These are phyloP conservation scores for Tauraco hartlaubi DNA, from an alignment of 2,797 vertebrate genomes.

Conservation along the genomic window DNA sequence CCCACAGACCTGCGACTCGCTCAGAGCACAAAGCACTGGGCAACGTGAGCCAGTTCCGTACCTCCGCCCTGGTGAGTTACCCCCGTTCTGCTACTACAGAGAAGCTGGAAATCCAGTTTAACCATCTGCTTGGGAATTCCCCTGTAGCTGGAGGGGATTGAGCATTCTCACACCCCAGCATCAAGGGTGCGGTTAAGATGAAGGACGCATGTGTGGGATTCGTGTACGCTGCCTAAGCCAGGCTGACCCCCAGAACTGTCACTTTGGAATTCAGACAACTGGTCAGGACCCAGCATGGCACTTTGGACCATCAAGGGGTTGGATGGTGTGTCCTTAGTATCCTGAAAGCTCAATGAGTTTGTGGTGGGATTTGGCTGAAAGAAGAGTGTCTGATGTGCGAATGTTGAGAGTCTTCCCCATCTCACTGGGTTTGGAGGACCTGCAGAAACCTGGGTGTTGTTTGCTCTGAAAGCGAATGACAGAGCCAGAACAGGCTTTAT, in stretches of 20 bases:
- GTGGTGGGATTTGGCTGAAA: neutral
- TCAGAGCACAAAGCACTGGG: conserved; percentile 4
- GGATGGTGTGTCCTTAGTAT: neutral
- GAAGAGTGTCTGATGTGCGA: accelerated
- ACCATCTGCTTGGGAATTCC: conserved; percentile 71
- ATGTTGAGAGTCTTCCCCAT: neutral
- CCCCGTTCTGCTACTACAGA: conserved; percentile 28
- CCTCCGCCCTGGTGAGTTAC: conserved; percentile 47
- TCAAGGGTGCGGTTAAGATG: conserved; percentile 44
- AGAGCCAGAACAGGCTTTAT: neutral
- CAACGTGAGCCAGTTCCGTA: neutral
- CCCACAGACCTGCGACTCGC: conserved; percentile 20
- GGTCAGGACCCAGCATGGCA: neutral
- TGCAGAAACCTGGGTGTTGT: neutral
- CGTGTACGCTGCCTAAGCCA: neutral
- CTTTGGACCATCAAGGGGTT: neutral
- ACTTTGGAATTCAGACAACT: neutral
- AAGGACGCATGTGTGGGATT: conserved; percentile 40
- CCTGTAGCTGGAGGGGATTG: conserved; percentile 59
- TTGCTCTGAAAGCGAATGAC: neutral
- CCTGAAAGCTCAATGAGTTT: neutral
- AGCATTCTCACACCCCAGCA: conserved; percentile 70
- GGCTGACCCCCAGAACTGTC: conserved; percentile 11
- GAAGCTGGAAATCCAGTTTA: conserved; percentile 67
- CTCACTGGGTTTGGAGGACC: neutral